A percentile compares a stretch with the other conserved stretches of the same genome.
phyloP scores from a whole-genome alignment of 37 sponge, comb jelly and placozoan genomes.

The Aplysina aerophoba region DNA sequence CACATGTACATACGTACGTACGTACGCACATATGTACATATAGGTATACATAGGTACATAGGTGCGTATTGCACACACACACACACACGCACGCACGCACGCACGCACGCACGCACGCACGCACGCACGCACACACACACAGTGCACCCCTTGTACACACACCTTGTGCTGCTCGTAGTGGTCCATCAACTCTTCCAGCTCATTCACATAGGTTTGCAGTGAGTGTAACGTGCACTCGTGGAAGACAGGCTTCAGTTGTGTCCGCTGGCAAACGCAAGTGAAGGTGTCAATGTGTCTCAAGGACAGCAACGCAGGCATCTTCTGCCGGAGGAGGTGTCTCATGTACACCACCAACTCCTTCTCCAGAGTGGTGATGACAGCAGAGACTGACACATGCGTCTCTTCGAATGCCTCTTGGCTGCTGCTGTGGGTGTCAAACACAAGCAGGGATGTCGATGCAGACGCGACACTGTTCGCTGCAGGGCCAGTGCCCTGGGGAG shows the following conservation, averaged over 20 bases:
- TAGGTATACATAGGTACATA: background rate
- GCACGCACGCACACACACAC: background rate
- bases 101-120: background rate
- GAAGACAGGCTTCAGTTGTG: constrained; percentile 28
- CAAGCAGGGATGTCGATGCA: background rate
- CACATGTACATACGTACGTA: background rate
- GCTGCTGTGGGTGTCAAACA: constrained; percentile 36
- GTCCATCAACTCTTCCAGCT: constrained; percentile 73
- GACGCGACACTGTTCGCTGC: background rate
- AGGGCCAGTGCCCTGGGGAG: too few relatives aligned
- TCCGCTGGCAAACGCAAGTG: background rate
- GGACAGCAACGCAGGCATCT: constrained; percentile 4
- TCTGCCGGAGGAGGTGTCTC: background rate
- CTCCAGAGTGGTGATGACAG: constrained; percentile 41
- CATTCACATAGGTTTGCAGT: constrained; percentile 56
- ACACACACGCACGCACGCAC: background rate
- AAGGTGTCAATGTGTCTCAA: constrained; percentile 28
- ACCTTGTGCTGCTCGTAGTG: constrained; percentile 82
- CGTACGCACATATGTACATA: background rate
- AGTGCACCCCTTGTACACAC: too few relatives aligned
- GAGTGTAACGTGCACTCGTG: constrained; percentile 32
- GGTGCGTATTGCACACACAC: background rate
- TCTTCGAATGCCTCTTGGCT: constrained; percentile 16
- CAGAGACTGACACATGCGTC: constrained; percentile 26
- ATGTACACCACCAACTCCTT: constrained; percentile 55